Base-by-base conservation (phyloP, 1,140 invertebrate genomes). In the Drosophila ficusphila region DNA sequence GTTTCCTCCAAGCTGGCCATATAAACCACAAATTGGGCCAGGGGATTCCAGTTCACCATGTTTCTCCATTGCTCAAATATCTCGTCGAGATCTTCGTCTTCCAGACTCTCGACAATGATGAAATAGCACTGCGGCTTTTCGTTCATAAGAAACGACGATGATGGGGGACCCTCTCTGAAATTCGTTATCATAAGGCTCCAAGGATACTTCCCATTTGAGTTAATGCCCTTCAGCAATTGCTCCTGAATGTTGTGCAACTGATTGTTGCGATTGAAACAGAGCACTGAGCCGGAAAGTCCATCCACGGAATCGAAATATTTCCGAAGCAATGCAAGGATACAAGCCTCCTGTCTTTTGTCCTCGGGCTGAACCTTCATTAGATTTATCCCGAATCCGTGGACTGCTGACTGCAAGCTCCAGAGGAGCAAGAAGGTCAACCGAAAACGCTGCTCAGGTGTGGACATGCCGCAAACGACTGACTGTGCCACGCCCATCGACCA, bases 71-170 rank as follows among this genome's bases (percentile, higher is more conserved):
- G 29, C 19, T 64, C 72, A 4, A 56, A 78, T 21, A 46, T 57
- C 60, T 89, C 79, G 23, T 90, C 79, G 2, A 91, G 36, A 41
- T 91, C 90, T 8, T 79, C 90, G 19, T 90, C 89, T 0, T 90
- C 85, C 7, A 90, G 42, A 46, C 72, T 81, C 11, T 78, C 74
- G 2, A 90, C 67, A 4, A 90, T 57, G 0, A 91, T 23, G 18
- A 91, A 91, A 46, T 91, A 91, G 21, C 82, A 89, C 33, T 90
- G 90, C 0, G 90, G 90, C 39, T 90, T 91, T 52, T 89, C 82
- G 4, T 71, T 48, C 61, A 91, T 56, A 0, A 72, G 11, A 2
- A 54, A 41, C 5, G 41, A 7, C 1, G 21, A 23, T 4, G 8
- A 0, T 4, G 34, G 5, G 0, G 27, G 3, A 12, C 23, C 21